Evolutionary conservation across 2,797 vertebrate genomes (phyloP), one percentile per base, ranked within the genome.

Genomic region (Molossus molossus): DNA sequence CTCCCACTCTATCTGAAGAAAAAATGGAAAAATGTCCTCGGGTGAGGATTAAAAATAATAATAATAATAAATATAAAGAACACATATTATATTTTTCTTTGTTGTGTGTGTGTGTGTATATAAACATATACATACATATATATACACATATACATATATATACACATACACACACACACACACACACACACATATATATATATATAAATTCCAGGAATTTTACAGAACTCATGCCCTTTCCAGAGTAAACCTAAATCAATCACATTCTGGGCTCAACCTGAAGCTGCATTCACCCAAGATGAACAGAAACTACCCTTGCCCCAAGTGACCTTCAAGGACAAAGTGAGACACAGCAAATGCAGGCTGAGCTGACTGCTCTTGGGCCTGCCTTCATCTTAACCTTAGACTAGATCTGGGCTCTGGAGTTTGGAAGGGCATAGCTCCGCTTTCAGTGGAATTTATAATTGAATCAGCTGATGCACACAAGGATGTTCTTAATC

Each of bases 251-350:
- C 45, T 62, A 62, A 33, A 75, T 57, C 57, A 82, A 87, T 53
- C 70, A 87, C 58, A 90, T 92, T 87, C 65, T 83, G 53, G 60
- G 45, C 53, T 91, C 64, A 93, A 50, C 8, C 29, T 93, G 90
- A 81, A 94, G 50, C 75, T 88, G 6, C 69, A 93, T 65, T 76
- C 64, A 88, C 20, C 27, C 8, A 70, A 58, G 55, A 75, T 64
- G 67, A 96, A 77, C 67, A 50, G 65, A 79, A 83, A 87, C 23
- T n/a, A 84, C 21, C 27, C 20, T 79, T 45, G 58, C 72, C 58
- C 20, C 29, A 88, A 11, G 21, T 70, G 37, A 64, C 67, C 60
- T 91, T 93, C 79, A n/a, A 37, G 29, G 65, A 85, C 73, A 76
- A 60, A 70, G 45, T 83, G 27, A 95, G 86, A 23, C 18, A 62